These are phyloP conservation scores for Caenorhabditis brenneri DNA, from an alignment of 1,140 invertebrate genomes.

Conservation along the genomic window DNA sequence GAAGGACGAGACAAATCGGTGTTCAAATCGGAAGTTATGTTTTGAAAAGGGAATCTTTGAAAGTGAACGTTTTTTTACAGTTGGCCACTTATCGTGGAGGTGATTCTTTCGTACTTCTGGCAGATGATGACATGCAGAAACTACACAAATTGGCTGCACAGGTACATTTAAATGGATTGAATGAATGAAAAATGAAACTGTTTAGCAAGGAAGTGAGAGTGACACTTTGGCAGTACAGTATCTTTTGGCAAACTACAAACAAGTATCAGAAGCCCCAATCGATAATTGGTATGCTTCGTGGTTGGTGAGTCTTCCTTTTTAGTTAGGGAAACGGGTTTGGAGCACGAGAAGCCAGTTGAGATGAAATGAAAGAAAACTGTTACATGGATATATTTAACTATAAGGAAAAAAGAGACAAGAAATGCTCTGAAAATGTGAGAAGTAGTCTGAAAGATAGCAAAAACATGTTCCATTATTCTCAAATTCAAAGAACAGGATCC, in stretches of 20 bases:
- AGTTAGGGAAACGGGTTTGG: too few relatives aligned
- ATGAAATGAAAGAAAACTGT: too few relatives aligned
- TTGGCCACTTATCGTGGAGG: constrained; percentile 56
- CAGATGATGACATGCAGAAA: constrained; percentile 57
- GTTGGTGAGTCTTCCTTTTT: constrained; percentile 29
- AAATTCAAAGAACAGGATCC: too few relatives aligned
- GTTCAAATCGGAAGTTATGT: neutral
- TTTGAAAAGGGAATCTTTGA: neutral
- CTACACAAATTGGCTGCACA: constrained; percentile 56
- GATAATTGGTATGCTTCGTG: constrained; percentile 46
- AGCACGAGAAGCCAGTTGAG: too few relatives aligned
- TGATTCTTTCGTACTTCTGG: constrained; percentile 54
- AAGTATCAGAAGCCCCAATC: constrained; percentile 49
- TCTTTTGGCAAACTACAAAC: constrained; percentile 56
- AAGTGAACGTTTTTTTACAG: constrained; percentile 36
- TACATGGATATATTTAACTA: too few relatives aligned
- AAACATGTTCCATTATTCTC: too few relatives aligned
- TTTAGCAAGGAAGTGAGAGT: constrained; percentile 43
- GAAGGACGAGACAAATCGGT: neutral
- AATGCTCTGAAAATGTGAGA: too few relatives aligned
- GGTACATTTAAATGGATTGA: neutral
- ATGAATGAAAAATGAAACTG: neutral
- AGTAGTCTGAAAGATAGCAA: too few relatives aligned
- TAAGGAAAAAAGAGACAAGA: too few relatives aligned
- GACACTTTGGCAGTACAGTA: constrained; percentile 57